Conservation (phyloP, 2,113 vertebrate species). For the Leuciscus idus region DNA sequence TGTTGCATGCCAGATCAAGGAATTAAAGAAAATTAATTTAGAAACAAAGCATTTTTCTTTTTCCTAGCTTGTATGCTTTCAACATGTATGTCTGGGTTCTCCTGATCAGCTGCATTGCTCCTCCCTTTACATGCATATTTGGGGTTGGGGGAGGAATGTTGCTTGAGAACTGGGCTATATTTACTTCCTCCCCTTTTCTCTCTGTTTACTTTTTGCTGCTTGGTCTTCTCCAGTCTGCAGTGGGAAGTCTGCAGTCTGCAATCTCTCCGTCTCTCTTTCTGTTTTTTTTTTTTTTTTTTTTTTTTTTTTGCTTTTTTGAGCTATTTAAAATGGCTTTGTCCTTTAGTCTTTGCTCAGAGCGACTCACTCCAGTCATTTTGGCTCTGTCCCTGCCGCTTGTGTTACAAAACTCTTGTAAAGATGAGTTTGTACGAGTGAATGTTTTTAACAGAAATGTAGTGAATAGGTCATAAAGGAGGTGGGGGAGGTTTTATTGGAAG, state of each 20-base stretch:
- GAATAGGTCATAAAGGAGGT: constrained; percentile 49
- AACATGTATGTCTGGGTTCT: not conserved
- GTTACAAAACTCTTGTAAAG: constrained; percentile 11
- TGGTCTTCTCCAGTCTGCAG: not conserved
- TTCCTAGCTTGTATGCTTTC: not conserved
- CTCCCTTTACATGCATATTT: not conserved
- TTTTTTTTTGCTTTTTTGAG: not conserved
- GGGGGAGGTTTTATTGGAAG: constrained; percentile 57
- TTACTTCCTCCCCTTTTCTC: not conserved
- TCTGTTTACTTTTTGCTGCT: constrained; percentile 2
- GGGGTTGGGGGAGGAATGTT: constrained; percentile 1
- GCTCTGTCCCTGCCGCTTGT: not conserved
- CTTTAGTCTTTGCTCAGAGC: not conserved
- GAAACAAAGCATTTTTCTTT: not conserved
- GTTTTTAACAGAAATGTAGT: constrained; percentile 14
- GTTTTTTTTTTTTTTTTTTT: not conserved
- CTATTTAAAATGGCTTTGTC: not conserved
- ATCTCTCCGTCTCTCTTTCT: constrained; percentile 16
- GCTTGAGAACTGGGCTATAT: not conserved
- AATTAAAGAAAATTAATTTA: not conserved
- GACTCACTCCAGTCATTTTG: not conserved
- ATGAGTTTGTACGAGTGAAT: constrained; percentile 44
- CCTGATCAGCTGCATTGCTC: not conserved
- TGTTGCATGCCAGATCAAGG: not conserved
- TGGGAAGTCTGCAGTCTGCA: not conserved